Evolutionary conservation across 1,140 invertebrate genomes (phyloP), one percentile per base, ranked within the genome.

Genomic region (Doryteuthis pealeii): DNA sequence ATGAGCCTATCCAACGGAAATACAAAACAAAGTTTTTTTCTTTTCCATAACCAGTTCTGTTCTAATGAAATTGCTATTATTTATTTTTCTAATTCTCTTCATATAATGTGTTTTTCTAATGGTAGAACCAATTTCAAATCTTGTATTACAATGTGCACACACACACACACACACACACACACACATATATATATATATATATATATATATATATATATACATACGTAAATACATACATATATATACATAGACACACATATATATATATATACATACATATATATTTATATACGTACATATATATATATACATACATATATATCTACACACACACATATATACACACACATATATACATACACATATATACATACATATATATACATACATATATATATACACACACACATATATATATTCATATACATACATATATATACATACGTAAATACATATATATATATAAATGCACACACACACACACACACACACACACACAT

Each of bases 271-370:
- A 58, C 26, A 5, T 22, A 58, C 18, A 58, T 15, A 58, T 58
- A 58, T 58, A 58, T 22, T 14, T 58, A 58, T 58, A 58, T 58
- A 58, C 26, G 26, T 58, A 58, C 26, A 58, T 58, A 58, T 22
- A 58, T 58, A 58, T 58, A 58, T 58, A 58, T 58, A 58, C 18
- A 58, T 58, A 58, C 18, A 58, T 58, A 58, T 22, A 58, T 58
- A 58, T 18, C 3, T 58, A 58, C 15, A 6, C 15, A 58, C 15
- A 58, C 54, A 58, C 4, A 58, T 26, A 58, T 58, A 58, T 58
- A 58, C 15, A 26, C 26, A 26, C 15, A 26, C 15, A 4, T 58
- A 26, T 58, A 58, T 18, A 58, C 15, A 26, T 18, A 26, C 15
- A 26, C 3, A 58, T 58, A 58, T 26, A 58, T 58, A n/a, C 15